Conservation (phyloP, 2,113 vertebrate species). For the Emberiza fucata region DNA sequence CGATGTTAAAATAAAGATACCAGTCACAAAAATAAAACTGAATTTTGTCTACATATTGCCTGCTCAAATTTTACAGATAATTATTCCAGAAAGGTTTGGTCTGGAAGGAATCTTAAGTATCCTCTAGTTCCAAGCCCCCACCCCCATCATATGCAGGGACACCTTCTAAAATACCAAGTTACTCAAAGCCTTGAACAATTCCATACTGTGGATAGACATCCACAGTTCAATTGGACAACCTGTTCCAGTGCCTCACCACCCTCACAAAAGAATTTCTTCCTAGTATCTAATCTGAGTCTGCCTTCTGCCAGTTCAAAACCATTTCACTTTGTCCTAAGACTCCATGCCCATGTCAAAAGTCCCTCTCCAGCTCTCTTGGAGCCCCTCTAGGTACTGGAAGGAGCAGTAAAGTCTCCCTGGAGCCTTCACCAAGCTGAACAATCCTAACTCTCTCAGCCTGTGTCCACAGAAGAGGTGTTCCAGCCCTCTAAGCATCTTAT, state of each 20-base stretch:
- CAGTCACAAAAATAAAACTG: neutral
- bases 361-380: neutral
- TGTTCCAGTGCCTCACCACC: neutral
- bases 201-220: neutral
- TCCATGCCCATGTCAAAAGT: neutral
- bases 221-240: neutral
- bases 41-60: neutral
- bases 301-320: neutral
- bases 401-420: neutral
- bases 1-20: neutral
- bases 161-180: neutral
- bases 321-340: neutral
- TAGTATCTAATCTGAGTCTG: neutral
- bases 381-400: neutral
- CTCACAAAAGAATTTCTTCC: neutral
- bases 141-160: rapidly evolving
- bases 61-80: neutral
- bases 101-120: neutral
- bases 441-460: neutral
- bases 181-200: neutral
- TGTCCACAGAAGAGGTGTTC: neutral
- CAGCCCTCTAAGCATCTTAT: neutral
- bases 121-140: neutral
- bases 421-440: neutral
- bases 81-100: neutral